Evolutionary conservation across 2,797 vertebrate species (phyloP).

Genomic region (Myotis daubentonii): DNA sequence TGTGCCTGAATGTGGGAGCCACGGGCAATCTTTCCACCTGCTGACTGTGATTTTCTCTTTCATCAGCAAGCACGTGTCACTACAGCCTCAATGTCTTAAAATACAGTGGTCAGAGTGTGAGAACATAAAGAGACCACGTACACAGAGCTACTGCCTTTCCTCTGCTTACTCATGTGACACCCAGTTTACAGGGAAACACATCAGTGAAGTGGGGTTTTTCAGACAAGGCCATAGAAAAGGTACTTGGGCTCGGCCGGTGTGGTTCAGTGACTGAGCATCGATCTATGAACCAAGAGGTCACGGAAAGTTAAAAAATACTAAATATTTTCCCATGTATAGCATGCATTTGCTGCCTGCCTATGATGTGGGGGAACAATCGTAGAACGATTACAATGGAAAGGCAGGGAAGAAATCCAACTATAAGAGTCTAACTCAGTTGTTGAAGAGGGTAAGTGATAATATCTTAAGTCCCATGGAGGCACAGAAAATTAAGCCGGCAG

Average conservation of each 20-base stretch:
- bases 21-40: neutral
- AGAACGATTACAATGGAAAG: constrained; percentile 42
- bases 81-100: constrained; percentile 48
- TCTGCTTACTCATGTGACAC: neutral
- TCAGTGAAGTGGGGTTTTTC: neutral
- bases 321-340: neutral
- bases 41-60: constrained; percentile 46
- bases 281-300: too few relatives aligned
- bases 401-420: constrained; percentile 32
- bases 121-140: neutral
- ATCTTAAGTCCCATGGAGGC: constrained; percentile 85
- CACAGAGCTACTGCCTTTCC: neutral
- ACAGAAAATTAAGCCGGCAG: constrained; percentile 87
- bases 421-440: constrained; percentile 51
- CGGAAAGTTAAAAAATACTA: neutral
- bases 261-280: too few relatives aligned
- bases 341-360: neutral
- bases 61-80: constrained; percentile 34
- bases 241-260: too few relatives aligned
- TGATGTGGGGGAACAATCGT: neutral
- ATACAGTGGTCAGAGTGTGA: neutral
- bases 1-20: constrained; percentile 27
- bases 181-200: neutral
- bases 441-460: constrained; percentile 81
- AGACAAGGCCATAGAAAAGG: neutral